phyloP scores from a whole-genome alignment of 37 sponge, comb jelly and placozoan species.

The Beroe ovata region DNA sequence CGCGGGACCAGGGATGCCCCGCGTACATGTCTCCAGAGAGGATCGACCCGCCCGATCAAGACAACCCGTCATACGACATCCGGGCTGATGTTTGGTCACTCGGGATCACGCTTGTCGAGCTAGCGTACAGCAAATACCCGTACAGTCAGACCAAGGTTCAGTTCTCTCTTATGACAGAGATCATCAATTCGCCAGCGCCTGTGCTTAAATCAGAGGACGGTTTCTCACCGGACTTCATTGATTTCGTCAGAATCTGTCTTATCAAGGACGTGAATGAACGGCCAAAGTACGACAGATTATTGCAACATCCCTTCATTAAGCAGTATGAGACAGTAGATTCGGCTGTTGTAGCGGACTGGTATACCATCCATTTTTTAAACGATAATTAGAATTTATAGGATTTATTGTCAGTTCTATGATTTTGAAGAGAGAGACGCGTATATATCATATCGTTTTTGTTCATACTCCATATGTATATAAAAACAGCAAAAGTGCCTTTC shows the following conservation, averaged over 20 bases:
- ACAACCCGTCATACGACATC: conserved; percentile 37
- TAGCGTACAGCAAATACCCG: conserved; percentile 52
- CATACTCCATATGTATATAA: no score
- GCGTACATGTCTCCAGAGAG: conserved; percentile 51
- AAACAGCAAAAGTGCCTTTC: no score
- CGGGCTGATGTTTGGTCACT: conserved; percentile 63
- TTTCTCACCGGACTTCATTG: conserved; percentile 7
- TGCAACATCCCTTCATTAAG: conserved; percentile 41
- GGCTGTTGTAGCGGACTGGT: conserved; percentile 3
- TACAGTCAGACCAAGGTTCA: conserved; percentile 38
- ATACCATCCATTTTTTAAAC: conserved; percentile 26
- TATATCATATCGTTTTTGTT: no score
- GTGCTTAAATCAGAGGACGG: background rate
- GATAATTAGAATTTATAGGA: background rate
- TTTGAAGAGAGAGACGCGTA: no score
- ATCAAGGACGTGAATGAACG: conserved; percentile 8
- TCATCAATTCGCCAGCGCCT: conserved; percentile 33
- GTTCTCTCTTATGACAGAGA: conserved; percentile 49
- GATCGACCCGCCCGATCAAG: conserved; percentile 56
- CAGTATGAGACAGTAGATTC: background rate
- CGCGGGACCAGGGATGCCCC: conserved; percentile 54
- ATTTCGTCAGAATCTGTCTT: conserved; percentile 23
- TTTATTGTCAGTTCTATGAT: no score
- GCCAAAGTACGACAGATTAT: conserved; percentile 26
- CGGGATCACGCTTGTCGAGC: conserved; percentile 19